Percentiles rank a stretch among this genome's conserved stretches.
Conservation (phyloP, 2,797 vertebrate genomes). For the Potorous gilbertii region DNA sequence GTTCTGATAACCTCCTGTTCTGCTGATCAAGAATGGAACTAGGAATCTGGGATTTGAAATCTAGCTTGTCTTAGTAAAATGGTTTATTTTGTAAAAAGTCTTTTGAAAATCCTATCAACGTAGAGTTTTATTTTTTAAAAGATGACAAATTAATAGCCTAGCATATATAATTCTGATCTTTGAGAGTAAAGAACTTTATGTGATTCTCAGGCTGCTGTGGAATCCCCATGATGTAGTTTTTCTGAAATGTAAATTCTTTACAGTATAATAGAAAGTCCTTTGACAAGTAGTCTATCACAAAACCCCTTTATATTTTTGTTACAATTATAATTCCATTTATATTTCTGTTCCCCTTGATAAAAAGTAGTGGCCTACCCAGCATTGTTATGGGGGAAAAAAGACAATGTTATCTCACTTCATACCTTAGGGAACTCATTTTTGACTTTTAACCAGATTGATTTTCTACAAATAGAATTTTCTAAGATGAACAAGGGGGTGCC, state of each 20-base stretch:
- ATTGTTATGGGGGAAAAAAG: constrained; percentile 56
- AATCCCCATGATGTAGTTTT: constrained; percentile 45
- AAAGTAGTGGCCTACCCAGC: constrained; percentile 58
- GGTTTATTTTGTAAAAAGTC: not conserved
- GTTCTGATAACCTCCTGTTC: constrained; percentile 22
- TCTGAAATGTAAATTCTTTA: constrained; percentile 74
- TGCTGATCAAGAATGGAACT: constrained; percentile 6
- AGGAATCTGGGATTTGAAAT: constrained; percentile 17
- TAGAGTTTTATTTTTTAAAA: not conserved
- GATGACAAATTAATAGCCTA: constrained; percentile 30
- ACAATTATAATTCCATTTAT: constrained; percentile 69
- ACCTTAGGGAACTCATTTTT: constrained; percentile 62
- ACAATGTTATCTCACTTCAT: constrained; percentile 66
- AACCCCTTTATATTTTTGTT: constrained; percentile 73
- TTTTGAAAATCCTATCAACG: not conserved
- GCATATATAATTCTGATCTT: constrained; percentile 3
- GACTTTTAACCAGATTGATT: constrained; percentile 58
- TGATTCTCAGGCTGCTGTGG: constrained; percentile 50
- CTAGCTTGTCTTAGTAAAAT: constrained; percentile 19
- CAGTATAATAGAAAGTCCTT: constrained; percentile 68
- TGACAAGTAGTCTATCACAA: constrained; percentile 63
- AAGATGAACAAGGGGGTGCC: constrained; percentile 7
- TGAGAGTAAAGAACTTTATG: constrained; percentile 62
- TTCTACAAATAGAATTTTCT: constrained; percentile 61
- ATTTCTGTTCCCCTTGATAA: constrained; percentile 71